phyloP scores from a whole-genome alignment of 2,888 invertebrate genomes.

The Lumbricus terrestris region DNA sequence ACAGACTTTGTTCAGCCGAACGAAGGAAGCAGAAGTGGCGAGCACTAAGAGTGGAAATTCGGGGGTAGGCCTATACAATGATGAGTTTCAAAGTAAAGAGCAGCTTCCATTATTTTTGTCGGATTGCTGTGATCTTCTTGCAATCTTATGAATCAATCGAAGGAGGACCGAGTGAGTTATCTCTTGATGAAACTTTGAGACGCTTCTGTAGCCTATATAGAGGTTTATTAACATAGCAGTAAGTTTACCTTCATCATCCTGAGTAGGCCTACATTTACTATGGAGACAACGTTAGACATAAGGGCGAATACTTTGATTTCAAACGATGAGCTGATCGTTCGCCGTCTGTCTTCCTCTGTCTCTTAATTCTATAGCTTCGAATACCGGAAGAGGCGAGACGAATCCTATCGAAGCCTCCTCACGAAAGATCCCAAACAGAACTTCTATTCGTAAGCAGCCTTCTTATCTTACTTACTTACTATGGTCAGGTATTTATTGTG shows the following conservation, averaged over 20 bases:
- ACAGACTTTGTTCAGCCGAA: too few relatives aligned
- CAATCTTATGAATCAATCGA: too few relatives aligned
- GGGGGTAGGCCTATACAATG: too few relatives aligned
- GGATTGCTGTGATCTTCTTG: too few relatives aligned
- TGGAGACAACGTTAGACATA: neutral
- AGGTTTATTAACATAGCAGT: neutral
- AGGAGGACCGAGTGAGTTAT: too few relatives aligned
- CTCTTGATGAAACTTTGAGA: too few relatives aligned
- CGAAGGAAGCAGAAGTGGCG: too few relatives aligned
- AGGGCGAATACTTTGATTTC: neutral
- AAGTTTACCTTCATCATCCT: neutral
- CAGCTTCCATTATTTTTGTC: too few relatives aligned
- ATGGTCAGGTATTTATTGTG: neutral
- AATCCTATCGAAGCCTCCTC: slow-evolving; percentile 45
- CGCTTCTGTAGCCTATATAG: too few relatives aligned
- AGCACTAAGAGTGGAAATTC: too few relatives aligned
- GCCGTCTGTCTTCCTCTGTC: neutral
- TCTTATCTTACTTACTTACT: slow-evolving; percentile 17
- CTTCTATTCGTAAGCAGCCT: slow-evolving; percentile 45
- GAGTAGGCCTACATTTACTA: neutral
- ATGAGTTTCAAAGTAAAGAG: too few relatives aligned
- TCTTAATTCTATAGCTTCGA: slow-evolving; percentile 35
- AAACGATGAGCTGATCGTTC: neutral
- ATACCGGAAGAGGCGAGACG: slow-evolving; percentile 47
- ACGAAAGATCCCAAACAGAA: slow-evolving; percentile 44